Base-by-base conservation (phyloP, 2,888 invertebrate genomes). In the Agrochola lychnidis region DNA sequence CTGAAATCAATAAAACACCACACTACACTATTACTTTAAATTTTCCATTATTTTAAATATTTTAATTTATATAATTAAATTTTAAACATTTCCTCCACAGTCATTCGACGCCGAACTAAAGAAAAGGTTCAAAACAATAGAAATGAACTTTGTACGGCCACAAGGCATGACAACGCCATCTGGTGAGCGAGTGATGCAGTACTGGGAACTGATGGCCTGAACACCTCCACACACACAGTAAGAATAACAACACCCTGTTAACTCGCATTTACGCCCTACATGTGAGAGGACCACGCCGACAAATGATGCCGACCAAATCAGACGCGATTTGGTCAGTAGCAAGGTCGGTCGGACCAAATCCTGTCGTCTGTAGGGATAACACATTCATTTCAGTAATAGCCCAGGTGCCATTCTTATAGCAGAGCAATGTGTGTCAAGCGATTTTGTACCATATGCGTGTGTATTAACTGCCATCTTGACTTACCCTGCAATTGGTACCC, bases 61-160 rank as follows among this genome's bases (percentile, higher is more conserved):
- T n/a, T n/a, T n/a, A n/a, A n/a, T n/a, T n/a, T n/a, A n/a, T n/a
- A n/a, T n/a, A n/a, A n/a, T n/a, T n/a, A n/a, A n/a, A n/a, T n/a
- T n/a, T n/a, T n/a, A n/a, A n/a, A n/a, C 14, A 36, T 59, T 61
- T 51, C 16, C 12, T 72, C 70, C 62, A 6, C 96, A 98, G 97
- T 96, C 98, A 48, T 98, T 98, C 90, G 98, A 98, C 88, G 97
- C 97, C 67, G 99, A 99, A 94, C 96, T 98, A 36, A 98, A 98
- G 89, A 98, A 98, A 90, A 97, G 98, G 83, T 97, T 98, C 87
- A 98, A 98, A 91, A 97, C 98, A 45, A 98, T 98, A 83, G 98
- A 98, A 87, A 93, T 98, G 90, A 98, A 98, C 77, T 98, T 98
- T 93, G 98, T 98, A 86, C 97, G 98, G 80, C 98, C 98, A 1